Base-by-base conservation (phyloP, 1,140 invertebrate genomes). In the Vanessa tameamea region DNA sequence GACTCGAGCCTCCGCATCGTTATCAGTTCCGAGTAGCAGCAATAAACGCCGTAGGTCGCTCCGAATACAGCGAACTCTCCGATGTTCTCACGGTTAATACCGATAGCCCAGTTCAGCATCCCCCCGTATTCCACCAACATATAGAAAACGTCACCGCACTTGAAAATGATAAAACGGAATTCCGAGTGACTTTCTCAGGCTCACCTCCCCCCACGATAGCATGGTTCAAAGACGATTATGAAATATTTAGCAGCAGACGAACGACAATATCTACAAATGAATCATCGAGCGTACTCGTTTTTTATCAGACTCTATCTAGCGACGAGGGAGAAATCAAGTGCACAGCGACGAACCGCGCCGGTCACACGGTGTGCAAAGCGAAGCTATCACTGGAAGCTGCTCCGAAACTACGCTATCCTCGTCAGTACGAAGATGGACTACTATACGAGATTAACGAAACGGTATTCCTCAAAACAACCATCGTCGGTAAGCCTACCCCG, bases 171-270 rank as follows among this genome's bases (percentile, higher is more conserved):
- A 95, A 96, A 94, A 95, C 96, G 5, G 96, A 97, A 84, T 97
- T 98, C 81, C 95, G 95, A 50, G 97, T 98, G 1, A 94, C 96
- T 75, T 96, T 98, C 73, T 93, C 95, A 13, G 98, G 98, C 2
- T 95, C 95, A 43, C 98, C 98, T 0, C 88, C 94, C 8, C 98
- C 98, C 3, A 96, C 96, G 79, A 95, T 99, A 26, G 95, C 95
- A n/a, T 99, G 98, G 98, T 99, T 96, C 89, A 98, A 98, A 88
- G 97, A 98, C 87, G 96, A 96, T 47, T 96, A 96, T 78, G 96
- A 97, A 87, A 96, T 97, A 69, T 97, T 97, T 83, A 97, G 96
- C 84, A 97, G 96, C 83, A 93, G 96, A 72, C 93, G 96, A 77
- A 97, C 96, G 2, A 95, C 95, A 78, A 96, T 97, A 73, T 91